Evolutionary conservation across 2,113 vertebrate species (phyloP).

Genomic region (Pollachius pollachius): DNA sequence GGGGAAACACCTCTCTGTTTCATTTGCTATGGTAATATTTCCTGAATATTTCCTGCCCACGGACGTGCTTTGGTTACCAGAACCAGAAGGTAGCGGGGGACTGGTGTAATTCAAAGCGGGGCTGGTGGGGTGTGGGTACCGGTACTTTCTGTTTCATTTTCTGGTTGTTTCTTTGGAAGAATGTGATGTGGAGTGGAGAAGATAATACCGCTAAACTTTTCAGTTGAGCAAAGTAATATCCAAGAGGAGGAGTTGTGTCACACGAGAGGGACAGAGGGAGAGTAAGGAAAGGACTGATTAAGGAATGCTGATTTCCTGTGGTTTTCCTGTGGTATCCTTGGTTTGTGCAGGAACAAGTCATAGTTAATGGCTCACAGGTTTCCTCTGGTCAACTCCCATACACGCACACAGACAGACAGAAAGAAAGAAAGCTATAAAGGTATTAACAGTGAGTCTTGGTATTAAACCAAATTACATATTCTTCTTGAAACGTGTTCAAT

Average conservation of each 20-base stretch:
- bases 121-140: not conserved
- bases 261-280: not conserved
- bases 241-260: not conserved
- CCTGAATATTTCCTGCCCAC: conserved; percentile 70
- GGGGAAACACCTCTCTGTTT: conserved; percentile 53
- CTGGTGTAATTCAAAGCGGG: conserved; percentile 27
- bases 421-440: too few species aligned
- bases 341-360: too few species aligned
- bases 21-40: conserved; percentile 74
- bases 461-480: too few species aligned
- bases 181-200: not conserved
- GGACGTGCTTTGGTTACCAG: conserved; percentile 57
- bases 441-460: too few species aligned
- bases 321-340: too few species aligned
- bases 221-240: not conserved
- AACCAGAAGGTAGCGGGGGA: conserved; percentile 52
- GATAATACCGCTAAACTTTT: too few species aligned
- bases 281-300: too few species aligned
- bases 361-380: too few species aligned
- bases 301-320: too few species aligned
- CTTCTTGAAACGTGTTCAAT: too few species aligned
- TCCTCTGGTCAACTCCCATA: too few species aligned
- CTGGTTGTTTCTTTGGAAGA: not conserved
- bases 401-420: too few species aligned
- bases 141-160: not conserved